Base-by-base conservation (phyloP, 2,797 vertebrate genomes). In the Sciurus carolinensis region DNA sequence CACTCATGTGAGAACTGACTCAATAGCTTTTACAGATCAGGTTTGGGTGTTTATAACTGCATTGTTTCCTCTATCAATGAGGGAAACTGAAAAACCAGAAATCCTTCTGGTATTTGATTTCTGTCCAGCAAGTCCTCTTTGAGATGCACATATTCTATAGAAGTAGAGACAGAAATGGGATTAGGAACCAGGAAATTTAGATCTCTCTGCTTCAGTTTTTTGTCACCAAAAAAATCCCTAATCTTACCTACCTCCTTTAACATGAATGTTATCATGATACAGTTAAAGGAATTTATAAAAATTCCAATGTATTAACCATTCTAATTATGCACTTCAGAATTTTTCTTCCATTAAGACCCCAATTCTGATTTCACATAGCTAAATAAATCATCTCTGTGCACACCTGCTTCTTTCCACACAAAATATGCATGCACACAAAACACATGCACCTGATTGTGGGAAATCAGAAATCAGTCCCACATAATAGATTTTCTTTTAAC, bases 401-500 rank as follows among this genome's bases (percentile, higher is more conserved):
- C 50, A 96, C 44, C 42, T 95, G 69, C 59, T 87, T 96, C 81
- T 82, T 77, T 89, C 62, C n/a, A 90, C 64, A 86, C 90, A 90
- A 94, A 96, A 87, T 44, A 93, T 17, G 24, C 30, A 94, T 22
- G 36, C n/a, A 97, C 71, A 92, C 67, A 94, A 96, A 94, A 96
- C 50, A 76, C 24, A 90, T 59, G 76, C 36, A 89, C 87, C 94
- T 93, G 84, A 92, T 73, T 93, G 85, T 85, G 81, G 81, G 93
- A 95, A 97, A 94, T 69, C 83, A 97, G 67, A 94, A 96, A 97
- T 96, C 77, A 94, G 84, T 84, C 15, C 50, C 84, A 93, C 87
- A 95, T 73, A 82, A 85, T 75, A 62, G 81, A 73, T 94, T 97
- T 97, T 95, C 92, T 97, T 95, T 95, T 90, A 96, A 95, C 87